Conservation (phyloP, 2,797 vertebrate species). For the Onychomys leucogaster region DNA sequence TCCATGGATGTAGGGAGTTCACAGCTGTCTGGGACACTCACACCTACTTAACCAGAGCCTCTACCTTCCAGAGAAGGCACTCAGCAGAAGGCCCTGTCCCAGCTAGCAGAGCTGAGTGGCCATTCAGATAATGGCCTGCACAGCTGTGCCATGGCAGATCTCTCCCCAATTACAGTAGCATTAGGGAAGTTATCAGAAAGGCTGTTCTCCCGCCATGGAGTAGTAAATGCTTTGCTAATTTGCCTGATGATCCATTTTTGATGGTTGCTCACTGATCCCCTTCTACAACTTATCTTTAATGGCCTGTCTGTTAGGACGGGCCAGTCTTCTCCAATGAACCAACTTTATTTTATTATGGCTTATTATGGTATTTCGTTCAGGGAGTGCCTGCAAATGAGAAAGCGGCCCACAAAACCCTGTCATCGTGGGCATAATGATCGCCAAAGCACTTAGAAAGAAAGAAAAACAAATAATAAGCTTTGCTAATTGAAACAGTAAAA, state of each 20-base stretch:
- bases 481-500: slow-evolving; percentile 86
- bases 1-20: fast-evolving
- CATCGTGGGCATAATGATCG: slow-evolving; percentile 80
- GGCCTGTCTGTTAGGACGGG: slow-evolving; percentile 59
- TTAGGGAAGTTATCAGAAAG: slow-evolving; percentile 56
- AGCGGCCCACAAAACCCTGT: slow-evolving; percentile 77
- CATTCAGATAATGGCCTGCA: slow-evolving; percentile 37
- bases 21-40: background rate
- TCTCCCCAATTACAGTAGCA: slow-evolving; percentile 44
- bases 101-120: background rate
- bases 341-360: slow-evolving; percentile 76
- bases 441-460: slow-evolving; percentile 78
- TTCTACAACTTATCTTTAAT: slow-evolving; percentile 70
- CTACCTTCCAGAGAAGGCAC: background rate
- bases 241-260: slow-evolving; percentile 67
- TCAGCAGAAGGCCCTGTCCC: background rate
- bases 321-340: slow-evolving; percentile 56
- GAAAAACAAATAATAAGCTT: slow-evolving; percentile 81
- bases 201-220: slow-evolving; percentile 40
- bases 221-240: slow-evolving; percentile 78
- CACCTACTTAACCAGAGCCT: background rate
- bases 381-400: slow-evolving; percentile 76
- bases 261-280: slow-evolving; percentile 68
- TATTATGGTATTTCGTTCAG: slow-evolving; percentile 77
- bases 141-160: slow-evolving; percentile 11